Base-by-base conservation (phyloP, 2,888 invertebrate species). In the Ormyrus rosae region DNA sequence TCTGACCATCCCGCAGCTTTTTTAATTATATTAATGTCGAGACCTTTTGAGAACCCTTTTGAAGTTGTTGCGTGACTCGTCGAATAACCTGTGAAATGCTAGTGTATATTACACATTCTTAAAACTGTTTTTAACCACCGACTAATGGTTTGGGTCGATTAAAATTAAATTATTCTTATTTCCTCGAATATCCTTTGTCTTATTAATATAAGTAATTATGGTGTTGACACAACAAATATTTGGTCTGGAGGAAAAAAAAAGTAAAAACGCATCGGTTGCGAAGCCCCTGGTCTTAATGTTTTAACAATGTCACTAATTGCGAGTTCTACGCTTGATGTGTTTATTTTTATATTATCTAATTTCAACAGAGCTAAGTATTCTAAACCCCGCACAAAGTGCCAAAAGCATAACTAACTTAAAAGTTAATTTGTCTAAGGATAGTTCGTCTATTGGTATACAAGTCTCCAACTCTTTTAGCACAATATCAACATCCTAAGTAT, bases 401-500 rank as follows among this genome's bases (percentile, higher is more conserved):
- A 56, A 11, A 5, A 56, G n/a, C 11, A 56, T 7, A 3, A 11
- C 11, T 60, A 60, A 13, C 13, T 60, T 63, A 11, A 63, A 9
- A 45, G 63, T 45, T 63, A 63, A 11, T 34, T 63, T 63, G 34
- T 60, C 69, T 5, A 83, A 46, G 11, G 69, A 69, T n/a, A 83
- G n/a, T 45, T 55, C 13, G 48, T 69, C 61, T 9, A 79, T 19
- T 6, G 81, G 75, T 9, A 77, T 19, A 5, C 78, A 50, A 10
- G 55, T 53, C 58, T 72, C 55, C 9, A 69, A 55, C n/a, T 2
- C 45, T 46, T 63, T 46, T 11, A 11, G n/a, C n/a, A 56, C 56
- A 10, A 56, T 56, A 5, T 56, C 56, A 10, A 56, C 0, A 11
- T 81, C 81, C 82, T 82, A 80, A 11, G 78, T 83, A 8, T 63